Conservation (phyloP, 2,113 vertebrate species). For the Gavia stellata region DNA sequence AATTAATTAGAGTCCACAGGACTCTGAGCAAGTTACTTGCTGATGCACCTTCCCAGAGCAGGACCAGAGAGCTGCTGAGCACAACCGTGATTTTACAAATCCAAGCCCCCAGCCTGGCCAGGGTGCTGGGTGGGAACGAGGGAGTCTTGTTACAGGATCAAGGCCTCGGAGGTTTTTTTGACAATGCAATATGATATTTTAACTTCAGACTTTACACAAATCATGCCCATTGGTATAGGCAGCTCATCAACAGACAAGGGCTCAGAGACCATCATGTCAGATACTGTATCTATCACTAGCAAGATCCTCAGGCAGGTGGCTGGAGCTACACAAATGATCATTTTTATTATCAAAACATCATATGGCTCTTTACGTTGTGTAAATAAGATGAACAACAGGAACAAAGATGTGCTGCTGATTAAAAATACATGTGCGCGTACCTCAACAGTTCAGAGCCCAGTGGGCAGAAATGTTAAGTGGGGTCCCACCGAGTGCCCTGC, state of each 20-base stretch:
- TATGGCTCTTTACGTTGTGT: background rate
- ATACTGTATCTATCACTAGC: background rate
- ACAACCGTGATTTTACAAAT: accelerated
- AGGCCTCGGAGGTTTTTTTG: background rate
- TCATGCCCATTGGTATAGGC: background rate
- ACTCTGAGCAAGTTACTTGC: background rate
- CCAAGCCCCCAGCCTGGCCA: background rate
- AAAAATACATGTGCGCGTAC: slow-evolving; percentile 29
- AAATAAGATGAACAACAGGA: slow-evolving; percentile 16
- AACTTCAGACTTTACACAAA: background rate
- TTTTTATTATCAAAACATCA: slow-evolving; percentile 30
- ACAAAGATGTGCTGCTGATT: slow-evolving; percentile 29
- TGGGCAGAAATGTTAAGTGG: slow-evolving; percentile 47
- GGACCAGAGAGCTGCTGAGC: background rate
- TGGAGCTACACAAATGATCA: background rate
- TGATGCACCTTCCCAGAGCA: background rate
- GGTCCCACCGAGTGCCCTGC: slow-evolving; percentile 11
- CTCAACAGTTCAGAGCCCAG: slow-evolving; percentile 34
- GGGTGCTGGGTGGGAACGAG: accelerated
- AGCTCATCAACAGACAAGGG: background rate
- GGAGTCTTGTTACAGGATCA: accelerated
- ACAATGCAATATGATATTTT: background rate
- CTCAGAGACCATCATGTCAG: background rate
- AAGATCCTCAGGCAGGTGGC: background rate
- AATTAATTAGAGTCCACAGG: background rate